Percentiles rank a stretch among this genome's conserved stretches.
These are phyloP conservation scores for Lycia hirtaria DNA, from an alignment of 2,888 invertebrate species.

Conservation along the genomic window DNA sequence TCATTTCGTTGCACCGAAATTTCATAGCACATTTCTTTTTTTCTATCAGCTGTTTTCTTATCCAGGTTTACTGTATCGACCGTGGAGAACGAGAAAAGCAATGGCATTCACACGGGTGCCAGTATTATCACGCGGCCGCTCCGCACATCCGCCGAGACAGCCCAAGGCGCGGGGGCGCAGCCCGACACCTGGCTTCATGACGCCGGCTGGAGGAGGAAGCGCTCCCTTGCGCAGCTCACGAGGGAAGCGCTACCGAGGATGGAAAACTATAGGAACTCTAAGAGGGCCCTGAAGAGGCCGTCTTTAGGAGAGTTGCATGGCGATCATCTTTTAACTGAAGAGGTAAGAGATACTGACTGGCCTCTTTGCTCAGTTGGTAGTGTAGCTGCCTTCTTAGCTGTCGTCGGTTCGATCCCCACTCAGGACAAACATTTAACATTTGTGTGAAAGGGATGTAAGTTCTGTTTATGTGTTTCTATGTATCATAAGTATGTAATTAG, in stretches of 20 bases:
- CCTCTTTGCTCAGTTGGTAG: neutral
- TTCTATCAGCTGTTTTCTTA: neutral
- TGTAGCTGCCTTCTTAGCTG: too few relatives aligned
- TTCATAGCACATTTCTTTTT: neutral
- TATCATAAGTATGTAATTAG: too few relatives aligned
- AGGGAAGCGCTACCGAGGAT: slow-evolving; percentile 92
- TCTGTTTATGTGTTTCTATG: too few relatives aligned
- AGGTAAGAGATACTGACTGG: slow-evolving; percentile 65
- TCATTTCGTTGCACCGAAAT: neutral
- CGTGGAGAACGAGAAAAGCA: slow-evolving; percentile 75
- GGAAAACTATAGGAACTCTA: slow-evolving; percentile 93
- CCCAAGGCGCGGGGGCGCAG: slow-evolving; percentile 44
- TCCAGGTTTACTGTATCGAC: slow-evolving; percentile 73
- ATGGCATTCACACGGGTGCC: slow-evolving; percentile 79
- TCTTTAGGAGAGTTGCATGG: slow-evolving; percentile 94
- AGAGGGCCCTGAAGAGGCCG: slow-evolving; percentile 91
- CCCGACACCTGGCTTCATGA: slow-evolving; percentile 79
- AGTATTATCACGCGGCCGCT: slow-evolving; percentile 75
- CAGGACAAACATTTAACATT: too few relatives aligned
- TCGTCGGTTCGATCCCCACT: too few relatives aligned
- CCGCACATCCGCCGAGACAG: slow-evolving; percentile 65
- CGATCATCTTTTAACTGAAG: slow-evolving; percentile 78
- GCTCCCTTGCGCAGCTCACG: slow-evolving; percentile 88
- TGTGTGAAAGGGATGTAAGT: too few relatives aligned
- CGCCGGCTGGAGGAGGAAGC: slow-evolving; percentile 79